Evolutionary conservation across 2,888 invertebrate species (phyloP), one percentile per base, ranked within the genome.

Genomic region (Adineta ricciae): DNA sequence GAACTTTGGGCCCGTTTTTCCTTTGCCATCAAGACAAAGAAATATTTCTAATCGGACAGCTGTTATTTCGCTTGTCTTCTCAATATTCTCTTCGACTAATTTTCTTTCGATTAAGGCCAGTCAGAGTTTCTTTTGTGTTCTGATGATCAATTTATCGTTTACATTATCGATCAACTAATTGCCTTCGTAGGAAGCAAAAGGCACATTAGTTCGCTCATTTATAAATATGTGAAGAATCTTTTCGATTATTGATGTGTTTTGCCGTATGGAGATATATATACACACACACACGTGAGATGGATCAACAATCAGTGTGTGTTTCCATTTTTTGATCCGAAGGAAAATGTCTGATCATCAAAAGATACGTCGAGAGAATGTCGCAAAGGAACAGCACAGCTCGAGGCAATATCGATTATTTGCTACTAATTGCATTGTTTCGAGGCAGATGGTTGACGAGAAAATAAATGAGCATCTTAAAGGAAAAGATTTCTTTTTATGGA

Each of bases 61-160:
- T 64, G 64, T 64, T 64, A 14, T 64, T 32, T 64, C 64, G 32
- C 19, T 64, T 64, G 64, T 64, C 27, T 50, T 50, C 19, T 32
- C 27, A 46, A 46, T 64, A 64, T 64, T 27, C 64, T 16, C 19
- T 64, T 24, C n/a, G 41, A 78, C 38, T 78, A 78, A 78, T 78
- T 78, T 78, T 78, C 78, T 78, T 78, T 41, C 78, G 78, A 78
- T 78, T 41, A 78, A 78, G 41, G 38, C 78, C 78, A 41, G 41
- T 41, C 41, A 41, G n/a, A n/a, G 32, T 64, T 64, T 32, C 32
- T 64, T 64, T 36, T 64, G 64, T 64, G 46, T 46, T 11, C 27
- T 78, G 78, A 78, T 78, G 78, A 78, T 78, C 41, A 78, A 78
- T 78, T 78, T 78, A 78, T 78, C 78, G 78, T 78, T 78, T 78